Percentiles rank a stretch among this genome's conserved stretches.
Conservation (phyloP, 2,888 invertebrate species). For the Drepana falcataria region DNA sequence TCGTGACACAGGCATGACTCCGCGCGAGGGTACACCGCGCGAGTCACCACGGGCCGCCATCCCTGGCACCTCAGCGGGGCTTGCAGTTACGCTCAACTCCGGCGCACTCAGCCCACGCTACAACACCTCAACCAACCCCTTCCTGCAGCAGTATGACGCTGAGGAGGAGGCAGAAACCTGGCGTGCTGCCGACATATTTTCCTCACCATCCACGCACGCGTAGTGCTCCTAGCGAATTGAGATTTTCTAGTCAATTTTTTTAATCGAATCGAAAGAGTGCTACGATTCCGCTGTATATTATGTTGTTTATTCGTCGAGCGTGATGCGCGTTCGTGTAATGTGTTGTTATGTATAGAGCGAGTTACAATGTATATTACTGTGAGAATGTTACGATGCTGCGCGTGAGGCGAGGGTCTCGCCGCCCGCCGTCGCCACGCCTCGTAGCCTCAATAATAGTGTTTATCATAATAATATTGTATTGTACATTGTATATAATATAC, state of each 20-base stretch:
- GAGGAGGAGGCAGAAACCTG: conserved; percentile 73
- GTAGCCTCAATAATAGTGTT: conserved; percentile 62
- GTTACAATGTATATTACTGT: conserved; percentile 74
- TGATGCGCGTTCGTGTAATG: conserved; percentile 63
- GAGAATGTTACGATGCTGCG: conserved; percentile 69
- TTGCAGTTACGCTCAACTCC: conserved; percentile 79
- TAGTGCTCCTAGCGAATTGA: conserved; percentile 73
- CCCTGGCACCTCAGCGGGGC: conserved; percentile 80
- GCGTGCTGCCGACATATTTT: conserved; percentile 70
- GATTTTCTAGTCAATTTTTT: conserved; percentile 78
- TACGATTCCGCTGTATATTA: conserved; percentile 75
- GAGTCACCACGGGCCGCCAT: conserved; percentile 62
- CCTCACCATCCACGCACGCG: conserved; percentile 68
- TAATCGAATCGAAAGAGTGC: conserved; percentile 68
- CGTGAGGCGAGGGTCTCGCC: conserved; percentile 50
- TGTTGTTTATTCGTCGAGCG: conserved; percentile 61
- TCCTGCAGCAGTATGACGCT: conserved; percentile 77
- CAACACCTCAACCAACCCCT: conserved; percentile 78
- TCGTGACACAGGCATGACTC: conserved; percentile 38
- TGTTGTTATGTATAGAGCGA: conserved; percentile 76
- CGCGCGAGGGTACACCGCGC: conserved; percentile 42
- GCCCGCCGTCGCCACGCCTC: conserved; percentile 56
- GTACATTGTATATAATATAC: conserved; percentile 76
- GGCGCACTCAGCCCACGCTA: conserved; percentile 60
- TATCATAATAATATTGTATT: conserved; percentile 69